Percentiles rank a stretch among this genome's conserved stretches.
These are phyloP conservation scores for Antigone vipio DNA, from an alignment of 2,113 vertebrate species.

Conservation along the genomic window DNA sequence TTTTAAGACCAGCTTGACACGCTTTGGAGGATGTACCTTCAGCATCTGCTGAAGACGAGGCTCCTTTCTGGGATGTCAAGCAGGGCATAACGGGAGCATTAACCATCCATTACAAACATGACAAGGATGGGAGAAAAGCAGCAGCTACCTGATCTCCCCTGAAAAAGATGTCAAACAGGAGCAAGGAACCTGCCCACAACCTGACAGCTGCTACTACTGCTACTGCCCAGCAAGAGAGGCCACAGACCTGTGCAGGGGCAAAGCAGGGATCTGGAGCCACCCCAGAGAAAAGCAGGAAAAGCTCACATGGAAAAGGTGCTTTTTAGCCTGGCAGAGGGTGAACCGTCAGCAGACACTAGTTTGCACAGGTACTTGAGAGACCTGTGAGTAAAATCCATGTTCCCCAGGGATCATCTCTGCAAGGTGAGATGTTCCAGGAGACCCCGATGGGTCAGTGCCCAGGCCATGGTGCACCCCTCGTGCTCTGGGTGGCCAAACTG, in stretches of 20 bases:
- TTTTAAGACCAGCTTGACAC: not conserved
- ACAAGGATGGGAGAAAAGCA: not conserved
- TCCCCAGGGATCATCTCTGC: not conserved
- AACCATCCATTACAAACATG: not conserved
- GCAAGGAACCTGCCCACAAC: not conserved
- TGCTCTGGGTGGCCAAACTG: not conserved
- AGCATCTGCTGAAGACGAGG: not conserved
- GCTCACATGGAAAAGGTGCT: not conserved
- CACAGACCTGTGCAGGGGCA: accelerated
- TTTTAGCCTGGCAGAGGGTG: not conserved
- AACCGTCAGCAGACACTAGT: not conserved
- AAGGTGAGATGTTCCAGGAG: not conserved
- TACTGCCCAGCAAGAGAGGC: not conserved
- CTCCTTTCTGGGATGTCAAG: not conserved
- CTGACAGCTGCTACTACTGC: not conserved
- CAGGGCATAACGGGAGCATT: not conserved
- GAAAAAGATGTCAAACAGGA: not conserved
- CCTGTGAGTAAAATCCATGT: not conserved
- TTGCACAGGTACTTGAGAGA: not conserved
- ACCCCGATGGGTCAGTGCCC: accelerated
- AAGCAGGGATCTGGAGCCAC: accelerated
- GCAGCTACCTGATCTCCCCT: not conserved
- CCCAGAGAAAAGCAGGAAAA: not conserved
- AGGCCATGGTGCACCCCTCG: accelerated
- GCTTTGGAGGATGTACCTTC: not conserved